These are phyloP conservation scores for Dicrostonyx torquatus DNA, from an alignment of 2,797 vertebrate genomes.

Conservation along the genomic window DNA sequence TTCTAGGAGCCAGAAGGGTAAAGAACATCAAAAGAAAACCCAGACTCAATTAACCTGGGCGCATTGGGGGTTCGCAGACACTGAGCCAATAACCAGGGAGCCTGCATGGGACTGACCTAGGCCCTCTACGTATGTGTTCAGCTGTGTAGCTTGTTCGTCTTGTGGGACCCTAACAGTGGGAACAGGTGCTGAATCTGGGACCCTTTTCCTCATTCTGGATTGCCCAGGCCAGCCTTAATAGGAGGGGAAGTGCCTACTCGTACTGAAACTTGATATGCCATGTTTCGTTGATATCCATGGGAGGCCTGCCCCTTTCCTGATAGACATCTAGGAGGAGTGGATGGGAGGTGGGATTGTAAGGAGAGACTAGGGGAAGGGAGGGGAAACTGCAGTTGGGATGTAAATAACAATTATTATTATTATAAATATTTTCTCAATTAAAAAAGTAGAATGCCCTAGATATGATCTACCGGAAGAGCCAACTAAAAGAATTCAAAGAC, in stretches of 20 bases:
- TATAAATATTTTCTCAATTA: background rate
- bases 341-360: background rate
- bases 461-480: background rate
- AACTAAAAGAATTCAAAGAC: conserved; percentile 43
- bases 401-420: background rate
- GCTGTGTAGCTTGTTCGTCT: background rate
- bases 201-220: background rate
- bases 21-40: background rate
- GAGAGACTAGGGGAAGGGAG: background rate
- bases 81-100: background rate
- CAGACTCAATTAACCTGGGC: background rate
- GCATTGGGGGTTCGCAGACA: background rate
- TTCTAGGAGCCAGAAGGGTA: background rate
- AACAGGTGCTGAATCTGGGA: background rate
- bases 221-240: background rate
- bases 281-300: background rate
- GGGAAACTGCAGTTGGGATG: background rate
- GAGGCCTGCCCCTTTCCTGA: background rate
- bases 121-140: background rate
- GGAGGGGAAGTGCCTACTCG: background rate
- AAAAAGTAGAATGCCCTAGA: background rate
- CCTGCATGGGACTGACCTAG: background rate
- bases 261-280: background rate
- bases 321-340: background rate
- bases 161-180: background rate